Conservation (phyloP, 1,140 invertebrate genomes). For the Epicauta chinensis region DNA sequence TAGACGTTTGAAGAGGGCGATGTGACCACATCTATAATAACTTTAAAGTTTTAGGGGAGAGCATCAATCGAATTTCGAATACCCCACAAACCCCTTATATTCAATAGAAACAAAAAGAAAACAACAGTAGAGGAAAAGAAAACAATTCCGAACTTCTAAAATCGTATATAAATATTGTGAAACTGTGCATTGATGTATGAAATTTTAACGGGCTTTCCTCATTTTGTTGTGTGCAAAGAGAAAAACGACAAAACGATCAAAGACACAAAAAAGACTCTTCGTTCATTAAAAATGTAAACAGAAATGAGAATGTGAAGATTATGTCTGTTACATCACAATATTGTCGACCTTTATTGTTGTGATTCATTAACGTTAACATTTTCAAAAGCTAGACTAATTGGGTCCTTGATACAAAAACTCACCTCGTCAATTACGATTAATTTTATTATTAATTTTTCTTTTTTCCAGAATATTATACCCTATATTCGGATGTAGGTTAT, state of each 20-base stretch:
- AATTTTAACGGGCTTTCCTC: slow-evolving; percentile 18
- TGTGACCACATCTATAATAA: slow-evolving; percentile 16
- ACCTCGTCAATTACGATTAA: slow-evolving; percentile 5
- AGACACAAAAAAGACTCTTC: not conserved
- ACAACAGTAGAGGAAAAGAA: too few relatives aligned
- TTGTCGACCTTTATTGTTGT: not conserved
- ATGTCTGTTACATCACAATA: not conserved
- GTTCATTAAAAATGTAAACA: slow-evolving; percentile 8
- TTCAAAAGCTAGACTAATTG: slow-evolving; percentile 10
- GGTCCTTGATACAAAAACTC: slow-evolving; percentile 1
- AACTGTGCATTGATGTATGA: slow-evolving; percentile 3
- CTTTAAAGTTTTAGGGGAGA: slow-evolving; percentile 2
- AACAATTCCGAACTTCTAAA: too few relatives aligned
- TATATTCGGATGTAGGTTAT: too few relatives aligned
- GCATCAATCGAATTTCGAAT: not conserved
- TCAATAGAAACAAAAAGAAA: too few relatives aligned
- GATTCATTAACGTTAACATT: slow-evolving; percentile 13
- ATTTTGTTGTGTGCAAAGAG: slow-evolving; percentile 8
- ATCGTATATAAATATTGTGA: too few relatives aligned
- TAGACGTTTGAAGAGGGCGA: slow-evolving; percentile 10
- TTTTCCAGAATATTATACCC: too few relatives aligned
- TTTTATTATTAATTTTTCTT: not conserved
- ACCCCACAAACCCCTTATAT: too few relatives aligned
- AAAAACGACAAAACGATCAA: slow-evolving; percentile 11
- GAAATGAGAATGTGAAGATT: slow-evolving; percentile 14